Evolutionary conservation across 2,113 vertebrate species (phyloP).

Genomic region (Nestor notabilis): DNA sequence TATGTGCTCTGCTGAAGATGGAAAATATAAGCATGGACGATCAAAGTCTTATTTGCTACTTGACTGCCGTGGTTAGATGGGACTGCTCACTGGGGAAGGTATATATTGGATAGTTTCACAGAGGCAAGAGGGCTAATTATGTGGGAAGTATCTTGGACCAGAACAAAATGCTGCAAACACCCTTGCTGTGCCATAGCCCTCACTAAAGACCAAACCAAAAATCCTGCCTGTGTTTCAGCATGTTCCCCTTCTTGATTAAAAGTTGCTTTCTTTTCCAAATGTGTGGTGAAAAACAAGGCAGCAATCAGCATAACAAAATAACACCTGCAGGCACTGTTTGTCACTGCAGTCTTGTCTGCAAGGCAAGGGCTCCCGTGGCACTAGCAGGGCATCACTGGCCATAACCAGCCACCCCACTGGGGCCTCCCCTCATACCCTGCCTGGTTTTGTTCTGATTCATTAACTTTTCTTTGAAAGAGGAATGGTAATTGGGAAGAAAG

Average conservation of each 20-base stretch:
- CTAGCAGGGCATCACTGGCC: background rate
- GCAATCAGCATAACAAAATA: background rate
- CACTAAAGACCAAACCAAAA: background rate
- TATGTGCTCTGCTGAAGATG: background rate
- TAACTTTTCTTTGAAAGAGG: background rate
- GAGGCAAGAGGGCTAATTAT: background rate
- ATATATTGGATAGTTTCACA: background rate
- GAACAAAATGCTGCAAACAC: background rate
- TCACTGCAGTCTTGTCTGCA: background rate
- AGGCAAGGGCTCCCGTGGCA: background rate
- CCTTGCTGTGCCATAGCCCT: background rate
- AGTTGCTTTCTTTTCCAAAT: background rate
- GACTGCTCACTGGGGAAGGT: background rate
- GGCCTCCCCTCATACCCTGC: background rate
- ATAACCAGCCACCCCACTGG: fast-evolving
- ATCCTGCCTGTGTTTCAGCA: background rate
- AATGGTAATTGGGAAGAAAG: background rate
- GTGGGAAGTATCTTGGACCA: background rate
- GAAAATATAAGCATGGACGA: background rate
- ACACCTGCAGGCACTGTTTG: fast-evolving
- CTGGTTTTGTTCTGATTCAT: background rate
- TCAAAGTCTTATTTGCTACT: background rate
- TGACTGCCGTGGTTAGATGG: background rate
- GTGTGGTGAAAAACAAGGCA: background rate
- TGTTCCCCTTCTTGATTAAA: background rate